Conservation (phyloP, 2,113 vertebrate genomes). For the Sphyrna mokarran region DNA sequence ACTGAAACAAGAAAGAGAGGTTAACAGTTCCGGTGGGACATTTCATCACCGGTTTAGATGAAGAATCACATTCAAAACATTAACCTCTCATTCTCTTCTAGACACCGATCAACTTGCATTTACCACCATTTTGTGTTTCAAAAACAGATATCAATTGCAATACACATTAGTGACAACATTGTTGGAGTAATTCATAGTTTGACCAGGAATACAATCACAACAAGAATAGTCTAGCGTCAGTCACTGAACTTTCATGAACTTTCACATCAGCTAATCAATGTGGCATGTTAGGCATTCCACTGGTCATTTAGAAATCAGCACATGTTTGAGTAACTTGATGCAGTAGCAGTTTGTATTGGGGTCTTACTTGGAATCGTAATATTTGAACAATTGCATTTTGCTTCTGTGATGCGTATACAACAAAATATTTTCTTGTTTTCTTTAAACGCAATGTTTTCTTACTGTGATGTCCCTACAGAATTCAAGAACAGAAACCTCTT, state of each 20-base stretch:
- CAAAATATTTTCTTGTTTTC: conserved; percentile 5
- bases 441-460: not conserved
- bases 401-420: not conserved
- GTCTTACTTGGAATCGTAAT: not conserved
- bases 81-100: not conserved
- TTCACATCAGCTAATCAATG: conserved; percentile 35
- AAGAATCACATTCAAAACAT: not conserved
- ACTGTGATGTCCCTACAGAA: not conserved
- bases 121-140: not conserved
- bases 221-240: not conserved
- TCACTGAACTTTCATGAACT: conserved; percentile 15
- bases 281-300: conserved; percentile 2
- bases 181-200: not conserved
- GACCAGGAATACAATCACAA: not conserved
- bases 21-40: not conserved
- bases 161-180: not conserved
- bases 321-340: conserved; percentile 11
- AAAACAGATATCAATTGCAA: not conserved
- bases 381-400: conserved; percentile 12
- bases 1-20: conserved; percentile 13
- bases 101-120: not conserved
- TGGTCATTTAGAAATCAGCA: conserved; percentile 28
- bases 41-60: not conserved
- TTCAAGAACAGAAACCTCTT: not conserved
- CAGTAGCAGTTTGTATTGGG: not conserved